Evolutionary conservation across 2,797 vertebrate genomes (phyloP).

Genomic region (Potorous gilbertii): DNA sequence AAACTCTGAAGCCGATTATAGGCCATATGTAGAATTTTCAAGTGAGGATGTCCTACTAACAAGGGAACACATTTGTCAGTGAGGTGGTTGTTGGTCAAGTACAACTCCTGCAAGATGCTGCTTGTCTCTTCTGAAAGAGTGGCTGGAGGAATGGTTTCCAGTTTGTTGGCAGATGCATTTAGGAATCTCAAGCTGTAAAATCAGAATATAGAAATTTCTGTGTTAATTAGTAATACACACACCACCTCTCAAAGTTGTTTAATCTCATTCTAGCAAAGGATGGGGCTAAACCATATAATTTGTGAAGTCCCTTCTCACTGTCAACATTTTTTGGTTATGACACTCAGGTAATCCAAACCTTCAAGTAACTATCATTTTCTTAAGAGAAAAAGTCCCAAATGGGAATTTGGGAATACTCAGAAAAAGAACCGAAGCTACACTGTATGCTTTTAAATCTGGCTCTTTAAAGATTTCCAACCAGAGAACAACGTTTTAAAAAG

Average conservation of each 20-base stretch:
- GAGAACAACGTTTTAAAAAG: background rate
- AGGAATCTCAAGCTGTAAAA: constrained; percentile 91
- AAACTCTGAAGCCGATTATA: constrained; percentile 97
- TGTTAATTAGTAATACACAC: background rate
- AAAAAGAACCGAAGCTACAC: background rate
- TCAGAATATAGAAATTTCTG: constrained; percentile 51
- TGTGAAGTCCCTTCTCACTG: background rate
- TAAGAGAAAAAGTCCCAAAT: background rate
- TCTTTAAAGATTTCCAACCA: background rate
- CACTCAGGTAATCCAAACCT: background rate
- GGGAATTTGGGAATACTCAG: background rate
- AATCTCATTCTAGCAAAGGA: background rate
- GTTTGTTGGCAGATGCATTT: constrained; percentile 96
- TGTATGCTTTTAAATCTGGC: background rate
- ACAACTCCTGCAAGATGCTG: constrained; percentile 96
- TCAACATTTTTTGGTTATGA: background rate
- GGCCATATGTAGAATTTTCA: constrained; percentile 96
- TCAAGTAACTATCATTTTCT: background rate
- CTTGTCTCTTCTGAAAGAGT: constrained; percentile 94
- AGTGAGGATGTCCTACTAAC: constrained; percentile 93
- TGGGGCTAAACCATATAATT: background rate
- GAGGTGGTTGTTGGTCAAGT: constrained; percentile 96
- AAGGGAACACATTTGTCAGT: constrained; percentile 97
- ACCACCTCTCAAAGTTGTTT: background rate
- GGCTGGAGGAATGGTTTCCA: constrained; percentile 95